A percentile compares a stretch with the other conserved stretches of the same genome.
Conservation (phyloP, 2,797 vertebrate species). For the Pipistrellus kuhlii region DNA sequence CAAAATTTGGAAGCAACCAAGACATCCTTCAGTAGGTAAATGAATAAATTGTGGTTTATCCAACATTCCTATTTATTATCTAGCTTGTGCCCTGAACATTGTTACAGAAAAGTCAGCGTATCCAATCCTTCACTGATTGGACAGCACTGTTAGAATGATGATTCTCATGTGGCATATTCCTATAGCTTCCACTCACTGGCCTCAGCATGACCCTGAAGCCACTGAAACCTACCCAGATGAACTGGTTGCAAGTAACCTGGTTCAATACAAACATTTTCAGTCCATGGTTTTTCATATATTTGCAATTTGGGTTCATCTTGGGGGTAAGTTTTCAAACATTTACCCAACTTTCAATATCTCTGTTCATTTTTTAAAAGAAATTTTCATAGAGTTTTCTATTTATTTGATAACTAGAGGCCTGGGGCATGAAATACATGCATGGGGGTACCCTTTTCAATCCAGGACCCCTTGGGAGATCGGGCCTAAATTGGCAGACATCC, state of each 20-base stretch:
- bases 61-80: neutral
- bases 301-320: neutral
- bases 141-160: neutral
- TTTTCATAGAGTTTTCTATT: neutral
- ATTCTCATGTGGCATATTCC: neutral
- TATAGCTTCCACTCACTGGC: neutral
- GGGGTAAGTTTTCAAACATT: neutral
- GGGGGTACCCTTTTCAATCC: too few species aligned
- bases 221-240: neutral
- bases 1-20: conserved; percentile 15
- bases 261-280: conserved; percentile 1
- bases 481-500: too few species aligned
- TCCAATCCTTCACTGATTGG: neutral
- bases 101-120: neutral
- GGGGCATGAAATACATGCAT: too few species aligned
- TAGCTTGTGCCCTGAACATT: neutral
- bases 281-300: neutral
- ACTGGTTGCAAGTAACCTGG: neutral
- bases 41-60: neutral
- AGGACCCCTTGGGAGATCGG: too few species aligned
- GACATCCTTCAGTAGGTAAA: neutral
- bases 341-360: neutral
- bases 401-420: neutral
- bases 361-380: neutral
- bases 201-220: neutral